Percentiles rank a stretch among this genome's conserved stretches.
Conservation (phyloP, 2,113 vertebrate genomes). For the Bos indicus region DNA sequence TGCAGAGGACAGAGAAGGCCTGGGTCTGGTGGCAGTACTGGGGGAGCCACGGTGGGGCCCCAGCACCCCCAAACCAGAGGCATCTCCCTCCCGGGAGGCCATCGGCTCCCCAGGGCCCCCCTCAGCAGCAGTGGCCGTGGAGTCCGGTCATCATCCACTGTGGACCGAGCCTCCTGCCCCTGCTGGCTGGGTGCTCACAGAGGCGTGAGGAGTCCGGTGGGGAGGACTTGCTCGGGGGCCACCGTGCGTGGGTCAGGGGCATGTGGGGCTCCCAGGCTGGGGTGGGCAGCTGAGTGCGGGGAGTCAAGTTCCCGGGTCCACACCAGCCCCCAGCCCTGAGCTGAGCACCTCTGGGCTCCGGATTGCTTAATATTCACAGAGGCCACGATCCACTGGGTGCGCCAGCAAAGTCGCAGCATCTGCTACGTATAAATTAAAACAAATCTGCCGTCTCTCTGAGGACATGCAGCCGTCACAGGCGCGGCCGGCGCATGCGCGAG, state of each 20-base stretch:
- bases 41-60: not conserved
- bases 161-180: not conserved
- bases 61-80: accelerated
- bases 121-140: not conserved
- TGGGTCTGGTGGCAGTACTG: not conserved
- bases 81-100: not conserved
- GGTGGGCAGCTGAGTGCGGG: not conserved
- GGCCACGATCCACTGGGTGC: accelerated
- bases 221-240: not conserved
- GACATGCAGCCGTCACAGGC: not conserved
- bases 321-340: not conserved
- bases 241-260: not conserved
- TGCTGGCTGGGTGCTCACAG: not conserved
- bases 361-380: too few species aligned
- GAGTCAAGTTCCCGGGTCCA: not conserved
- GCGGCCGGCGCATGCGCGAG: not conserved
- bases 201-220: not conserved
- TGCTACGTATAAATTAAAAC: not conserved
- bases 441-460: not conserved
- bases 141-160: accelerated
- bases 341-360: accelerated
- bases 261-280: accelerated
- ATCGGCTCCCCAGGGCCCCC: not conserved
- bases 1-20: not conserved
- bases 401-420: accelerated